Conservation (phyloP, 92 coral and sea anemone species). For the Phenganax marumi region DNA sequence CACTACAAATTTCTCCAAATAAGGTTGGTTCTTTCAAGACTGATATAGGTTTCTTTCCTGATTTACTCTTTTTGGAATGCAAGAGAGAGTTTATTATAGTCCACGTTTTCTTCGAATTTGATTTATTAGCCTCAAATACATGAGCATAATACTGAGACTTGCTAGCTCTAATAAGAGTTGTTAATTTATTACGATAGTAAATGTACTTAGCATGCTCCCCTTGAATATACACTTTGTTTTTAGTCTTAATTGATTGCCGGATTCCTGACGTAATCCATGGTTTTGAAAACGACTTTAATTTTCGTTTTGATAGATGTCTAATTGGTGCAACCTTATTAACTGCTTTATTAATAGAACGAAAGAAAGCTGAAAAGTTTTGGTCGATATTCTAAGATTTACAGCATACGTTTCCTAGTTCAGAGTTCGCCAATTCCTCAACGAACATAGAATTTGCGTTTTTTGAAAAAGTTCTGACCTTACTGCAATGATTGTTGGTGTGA, state of each 20-base stretch:
- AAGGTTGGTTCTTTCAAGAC: too few relatives aligned
- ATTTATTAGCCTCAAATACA: neutral
- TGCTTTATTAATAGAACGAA: slow-evolving; percentile 38
- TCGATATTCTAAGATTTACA: too few relatives aligned
- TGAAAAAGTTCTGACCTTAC: too few relatives aligned
- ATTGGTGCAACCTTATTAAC: slow-evolving; percentile 50
- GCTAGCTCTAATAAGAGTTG: slow-evolving; percentile 27
- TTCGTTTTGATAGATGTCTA: slow-evolving; percentile 41
- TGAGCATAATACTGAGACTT: neutral
- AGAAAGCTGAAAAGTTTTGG: slow-evolving; percentile 45
- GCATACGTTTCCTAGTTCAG: slow-evolving; percentile 15
- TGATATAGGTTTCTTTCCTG: neutral
- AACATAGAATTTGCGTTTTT: slow-evolving; percentile 21
- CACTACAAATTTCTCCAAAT: neutral
- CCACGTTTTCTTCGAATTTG: slow-evolving; percentile 26
- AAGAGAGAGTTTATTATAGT: slow-evolving; percentile 3
- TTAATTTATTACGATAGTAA: slow-evolving; percentile 48
- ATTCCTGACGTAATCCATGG: slow-evolving; percentile 55
- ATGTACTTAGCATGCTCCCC: slow-evolving; percentile 48
- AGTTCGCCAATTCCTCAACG: slow-evolving; percentile 37
- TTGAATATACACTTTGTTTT: slow-evolving; percentile 35
- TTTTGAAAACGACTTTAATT: slow-evolving; percentile 45
- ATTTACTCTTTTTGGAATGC: neutral
- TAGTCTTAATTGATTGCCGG: slow-evolving; percentile 23
- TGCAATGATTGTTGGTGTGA: too few relatives aligned